Conservation (phyloP, 2,113 vertebrate species). For the Alouatta palliata region DNA sequence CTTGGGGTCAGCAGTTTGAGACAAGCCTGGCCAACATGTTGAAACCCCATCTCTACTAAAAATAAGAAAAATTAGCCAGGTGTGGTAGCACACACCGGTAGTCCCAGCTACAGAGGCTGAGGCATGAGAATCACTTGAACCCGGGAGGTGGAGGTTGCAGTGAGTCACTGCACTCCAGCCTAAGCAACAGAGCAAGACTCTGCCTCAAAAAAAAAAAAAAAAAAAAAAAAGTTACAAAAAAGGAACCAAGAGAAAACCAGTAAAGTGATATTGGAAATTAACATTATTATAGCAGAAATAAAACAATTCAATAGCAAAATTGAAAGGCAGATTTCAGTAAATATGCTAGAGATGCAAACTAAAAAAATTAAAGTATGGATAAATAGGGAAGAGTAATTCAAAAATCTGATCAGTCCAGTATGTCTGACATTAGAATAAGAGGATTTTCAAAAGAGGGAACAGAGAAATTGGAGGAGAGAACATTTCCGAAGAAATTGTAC, state of each 20-base stretch:
- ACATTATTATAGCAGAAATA: neutral
- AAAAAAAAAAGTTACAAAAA: neutral
- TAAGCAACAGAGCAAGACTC: too few relatives aligned
- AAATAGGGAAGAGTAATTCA: neutral
- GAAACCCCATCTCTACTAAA: too few relatives aligned
- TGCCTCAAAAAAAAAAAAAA: too few relatives aligned
- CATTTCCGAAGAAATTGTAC: neutral
- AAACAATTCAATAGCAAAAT: neutral
- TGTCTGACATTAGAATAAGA: neutral
- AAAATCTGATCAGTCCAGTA: neutral
- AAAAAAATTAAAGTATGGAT: neutral
- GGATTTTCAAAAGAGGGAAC: neutral
- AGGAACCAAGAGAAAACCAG: neutral
- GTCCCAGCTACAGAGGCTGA: too few relatives aligned
- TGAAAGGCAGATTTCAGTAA: neutral
- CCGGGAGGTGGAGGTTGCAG: too few relatives aligned
- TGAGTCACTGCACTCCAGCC: too few relatives aligned
- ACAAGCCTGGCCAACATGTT: too few relatives aligned
- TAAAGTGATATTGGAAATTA: neutral
- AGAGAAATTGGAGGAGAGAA: neutral
- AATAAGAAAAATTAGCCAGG: too few relatives aligned
- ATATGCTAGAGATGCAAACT: neutral
- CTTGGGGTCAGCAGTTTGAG: too few relatives aligned
- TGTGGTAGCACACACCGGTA: too few relatives aligned
- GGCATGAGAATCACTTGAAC: too few relatives aligned